A percentile compares a stretch with the other conserved stretches of the same genome.
These are phyloP conservation scores for Drosophila pallidifrons DNA, from an alignment of 1,140 invertebrate genomes.

Conservation along the genomic window DNA sequence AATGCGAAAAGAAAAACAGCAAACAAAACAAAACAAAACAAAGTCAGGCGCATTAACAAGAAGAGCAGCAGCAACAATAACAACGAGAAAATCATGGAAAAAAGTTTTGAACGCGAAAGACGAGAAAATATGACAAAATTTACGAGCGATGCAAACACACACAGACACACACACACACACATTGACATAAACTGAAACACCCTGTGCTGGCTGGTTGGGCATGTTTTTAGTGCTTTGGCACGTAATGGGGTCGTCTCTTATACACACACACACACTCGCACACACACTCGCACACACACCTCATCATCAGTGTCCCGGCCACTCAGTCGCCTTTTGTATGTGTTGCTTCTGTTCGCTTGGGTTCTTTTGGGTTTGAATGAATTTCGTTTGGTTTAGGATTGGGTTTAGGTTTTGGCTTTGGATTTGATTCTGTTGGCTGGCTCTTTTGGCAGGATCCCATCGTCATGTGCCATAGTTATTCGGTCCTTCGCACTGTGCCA, in stretches of 20 bases:
- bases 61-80: conserved; percentile 45
- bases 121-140: conserved; percentile 79
- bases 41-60: conserved; percentile 69
- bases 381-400: conserved; percentile 49
- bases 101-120: conserved; percentile 61
- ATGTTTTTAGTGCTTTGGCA: conserved; percentile 77
- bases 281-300: conserved; percentile 6
- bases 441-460: conserved; percentile 33
- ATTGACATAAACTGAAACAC: conserved; percentile 28
- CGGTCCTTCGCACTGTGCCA: conserved; percentile 43
- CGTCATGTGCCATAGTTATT: neutral
- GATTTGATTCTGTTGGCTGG: conserved; percentile 23
- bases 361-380: conserved; percentile 25
- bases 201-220: conserved; percentile 48
- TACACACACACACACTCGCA: conserved; percentile 16
- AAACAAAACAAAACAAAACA: conserved; percentile 47
- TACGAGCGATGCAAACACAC: conserved; percentile 55
- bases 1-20: conserved; percentile 59
- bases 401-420: neutral
- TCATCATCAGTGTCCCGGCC: conserved; percentile 22
- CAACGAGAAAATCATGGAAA: conserved; percentile 53
- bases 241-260: conserved; percentile 74
- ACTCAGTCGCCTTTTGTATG: conserved; percentile 69
- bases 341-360: conserved; percentile 45
- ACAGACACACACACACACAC: conserved; percentile 13